Conservation (phyloP, 1,140 invertebrate species). For the Halictus rubicundus region DNA sequence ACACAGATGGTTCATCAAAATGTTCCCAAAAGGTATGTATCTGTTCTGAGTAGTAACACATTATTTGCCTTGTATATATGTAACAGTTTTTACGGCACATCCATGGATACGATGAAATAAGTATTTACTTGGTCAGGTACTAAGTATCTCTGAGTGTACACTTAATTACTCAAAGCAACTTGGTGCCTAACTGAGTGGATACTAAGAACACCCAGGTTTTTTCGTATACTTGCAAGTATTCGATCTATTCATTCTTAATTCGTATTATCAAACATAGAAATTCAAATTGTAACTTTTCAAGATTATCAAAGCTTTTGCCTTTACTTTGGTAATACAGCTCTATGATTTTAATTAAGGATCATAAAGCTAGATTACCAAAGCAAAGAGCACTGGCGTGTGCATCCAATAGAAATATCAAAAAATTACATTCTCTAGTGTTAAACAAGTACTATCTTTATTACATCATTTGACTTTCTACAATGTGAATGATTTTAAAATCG, state of each 20-base stretch:
- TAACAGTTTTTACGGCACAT: background rate
- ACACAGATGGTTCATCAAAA: slow-evolving; percentile 89
- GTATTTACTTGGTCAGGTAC: slow-evolving; percentile 85
- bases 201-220: slow-evolving; percentile 44
- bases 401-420: slow-evolving; percentile 12
- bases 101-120: background rate
- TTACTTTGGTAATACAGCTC: slow-evolving; percentile 81
- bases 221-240: slow-evolving; percentile 12
- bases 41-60: background rate
- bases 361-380: slow-evolving; percentile 85
- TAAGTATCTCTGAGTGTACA: slow-evolving; percentile 89
- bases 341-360: slow-evolving; percentile 77
- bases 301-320: slow-evolving; percentile 66
- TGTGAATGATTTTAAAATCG: too few relatives aligned
- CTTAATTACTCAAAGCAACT: slow-evolving; percentile 80
- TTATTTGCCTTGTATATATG: background rate
- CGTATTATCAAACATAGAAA: background rate
- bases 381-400: slow-evolving; percentile 72
- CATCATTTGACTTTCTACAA: too few relatives aligned
- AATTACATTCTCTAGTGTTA: background rate
- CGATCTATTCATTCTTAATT: background rate
- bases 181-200: slow-evolving; percentile 78
- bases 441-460: background rate
- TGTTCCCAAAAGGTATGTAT: slow-evolving; percentile 76
- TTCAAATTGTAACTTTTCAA: background rate